Evolutionary conservation across 2,113 vertebrate genomes (phyloP).

Genomic region (Parotia lawesii): DNA sequence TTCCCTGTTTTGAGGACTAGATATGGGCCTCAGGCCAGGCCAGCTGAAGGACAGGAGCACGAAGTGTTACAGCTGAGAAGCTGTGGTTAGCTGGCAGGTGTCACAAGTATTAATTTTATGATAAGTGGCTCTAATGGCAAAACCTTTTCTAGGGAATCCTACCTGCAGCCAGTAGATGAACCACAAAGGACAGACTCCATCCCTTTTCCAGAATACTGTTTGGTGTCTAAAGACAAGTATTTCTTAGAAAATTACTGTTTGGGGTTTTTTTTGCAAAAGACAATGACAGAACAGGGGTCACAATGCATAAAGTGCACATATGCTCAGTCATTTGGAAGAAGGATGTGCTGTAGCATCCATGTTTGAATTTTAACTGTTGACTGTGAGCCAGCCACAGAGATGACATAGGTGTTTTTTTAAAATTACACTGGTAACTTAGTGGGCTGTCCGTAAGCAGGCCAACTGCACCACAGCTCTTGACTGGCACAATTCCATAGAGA

Average conservation of each 20-base stretch:
- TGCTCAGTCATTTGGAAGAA: neutral
- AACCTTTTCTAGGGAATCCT: neutral
- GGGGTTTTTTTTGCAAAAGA: neutral
- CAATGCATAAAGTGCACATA: neutral
- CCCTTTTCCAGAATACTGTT: neutral
- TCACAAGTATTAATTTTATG: neutral
- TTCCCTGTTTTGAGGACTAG: neutral
- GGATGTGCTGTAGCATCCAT: neutral
- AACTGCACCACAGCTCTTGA: neutral
- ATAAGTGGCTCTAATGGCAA: neutral
- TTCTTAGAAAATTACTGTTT: neutral
- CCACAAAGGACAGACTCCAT: neutral
- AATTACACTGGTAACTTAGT: neutral
- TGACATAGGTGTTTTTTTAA: neutral
- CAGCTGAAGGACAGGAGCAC: neutral
- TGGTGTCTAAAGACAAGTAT: neutral
- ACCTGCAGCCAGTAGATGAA: neutral
- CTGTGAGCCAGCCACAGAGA: neutral
- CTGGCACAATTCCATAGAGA: neutral
- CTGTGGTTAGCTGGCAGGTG: neutral
- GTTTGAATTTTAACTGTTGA: constrained; percentile 28
- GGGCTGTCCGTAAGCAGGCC: neutral
- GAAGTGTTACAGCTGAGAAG: neutral
- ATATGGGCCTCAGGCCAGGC: neutral
- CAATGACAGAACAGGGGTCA: neutral